phyloP scores from a whole-genome alignment of 2,113 vertebrate genomes.

The Rhabdornis inornatus region DNA sequence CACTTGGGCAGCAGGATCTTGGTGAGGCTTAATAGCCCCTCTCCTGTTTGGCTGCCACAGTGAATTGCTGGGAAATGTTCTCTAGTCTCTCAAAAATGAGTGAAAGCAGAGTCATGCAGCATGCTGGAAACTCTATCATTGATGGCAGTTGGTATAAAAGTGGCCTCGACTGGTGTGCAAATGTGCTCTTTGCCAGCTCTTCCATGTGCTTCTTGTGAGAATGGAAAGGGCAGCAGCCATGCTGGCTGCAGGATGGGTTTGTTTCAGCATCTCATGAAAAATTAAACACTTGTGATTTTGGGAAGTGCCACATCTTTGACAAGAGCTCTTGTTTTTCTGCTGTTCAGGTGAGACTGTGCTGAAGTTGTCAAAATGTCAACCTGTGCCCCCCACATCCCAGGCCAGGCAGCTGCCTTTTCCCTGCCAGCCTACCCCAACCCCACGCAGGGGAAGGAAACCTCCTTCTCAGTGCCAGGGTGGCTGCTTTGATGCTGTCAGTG shows the following conservation, averaged over 20 bases:
- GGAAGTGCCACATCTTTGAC: neutral
- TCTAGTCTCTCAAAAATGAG: neutral
- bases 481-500: neutral
- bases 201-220: fast-evolving
- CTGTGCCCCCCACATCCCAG: too few species aligned
- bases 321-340: neutral
- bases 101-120: neutral
- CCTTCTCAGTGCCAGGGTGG: fast-evolving
- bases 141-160: neutral
- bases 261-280: neutral
- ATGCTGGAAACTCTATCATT: fast-evolving
- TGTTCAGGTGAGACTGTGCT: neutral
- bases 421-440: neutral
- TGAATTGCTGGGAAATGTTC: neutral
- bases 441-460: fast-evolving
- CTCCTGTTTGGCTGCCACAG: neutral
- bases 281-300: neutral
- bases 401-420: neutral
- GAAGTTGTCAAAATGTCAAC: neutral
- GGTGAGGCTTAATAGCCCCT: neutral
- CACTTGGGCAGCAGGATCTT: neutral
- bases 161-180: fast-evolving
- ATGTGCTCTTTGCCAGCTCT: neutral
- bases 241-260: neutral
- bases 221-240: neutral